Conservation (phyloP, 2,888 invertebrate genomes). For the Hemithea aestivaria region DNA sequence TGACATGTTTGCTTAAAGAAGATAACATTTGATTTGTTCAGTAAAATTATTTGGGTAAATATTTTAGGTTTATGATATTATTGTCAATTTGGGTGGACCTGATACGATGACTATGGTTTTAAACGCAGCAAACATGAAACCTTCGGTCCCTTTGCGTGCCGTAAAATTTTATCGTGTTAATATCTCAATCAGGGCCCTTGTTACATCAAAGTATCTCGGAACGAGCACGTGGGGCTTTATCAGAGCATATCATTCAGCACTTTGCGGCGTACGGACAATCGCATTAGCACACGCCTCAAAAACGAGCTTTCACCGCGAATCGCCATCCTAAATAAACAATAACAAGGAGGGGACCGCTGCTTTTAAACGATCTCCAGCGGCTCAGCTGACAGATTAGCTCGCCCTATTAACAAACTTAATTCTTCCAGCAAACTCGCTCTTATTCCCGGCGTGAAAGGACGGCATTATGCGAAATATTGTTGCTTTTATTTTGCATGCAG, state of each 20-base stretch:
- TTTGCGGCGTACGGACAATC: slow-evolving; percentile 62
- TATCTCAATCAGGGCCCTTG: slow-evolving; percentile 38
- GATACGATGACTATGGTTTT: no score
- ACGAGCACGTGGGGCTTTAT: slow-evolving; percentile 43
- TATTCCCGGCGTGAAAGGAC: slow-evolving; percentile 23
- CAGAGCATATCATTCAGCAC: slow-evolving; percentile 46
- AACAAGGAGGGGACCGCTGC: slow-evolving; percentile 66
- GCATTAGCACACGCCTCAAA: slow-evolving; percentile 73
- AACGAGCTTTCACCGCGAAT: slow-evolving; percentile 68
- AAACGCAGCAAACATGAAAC: slow-evolving; percentile 15
- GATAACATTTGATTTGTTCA: no score
- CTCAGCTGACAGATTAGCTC: slow-evolving; percentile 77
- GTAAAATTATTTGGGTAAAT: no score
- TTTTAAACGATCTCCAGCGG: slow-evolving; percentile 74
- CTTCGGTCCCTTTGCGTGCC: slow-evolving; percentile 22
- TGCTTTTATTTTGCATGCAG: slow-evolving; percentile 37
- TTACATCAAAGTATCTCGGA: slow-evolving; percentile 17
- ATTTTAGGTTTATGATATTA: slow-evolving; percentile 4
- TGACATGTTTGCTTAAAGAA: no score
- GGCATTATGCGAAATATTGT: slow-evolving; percentile 20
- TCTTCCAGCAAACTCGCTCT: slow-evolving; percentile 22
- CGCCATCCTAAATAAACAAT: slow-evolving; percentile 78
- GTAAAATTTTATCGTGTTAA: slow-evolving; percentile 34
- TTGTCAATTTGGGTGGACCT: background rate
- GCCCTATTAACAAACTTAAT: slow-evolving; percentile 53